A percentile compares a stretch with the other conserved stretches of the same genome.
Evolutionary conservation across 2,797 vertebrate genomes (phyloP).

Genomic region (Pangasius larnaudii): DNA sequence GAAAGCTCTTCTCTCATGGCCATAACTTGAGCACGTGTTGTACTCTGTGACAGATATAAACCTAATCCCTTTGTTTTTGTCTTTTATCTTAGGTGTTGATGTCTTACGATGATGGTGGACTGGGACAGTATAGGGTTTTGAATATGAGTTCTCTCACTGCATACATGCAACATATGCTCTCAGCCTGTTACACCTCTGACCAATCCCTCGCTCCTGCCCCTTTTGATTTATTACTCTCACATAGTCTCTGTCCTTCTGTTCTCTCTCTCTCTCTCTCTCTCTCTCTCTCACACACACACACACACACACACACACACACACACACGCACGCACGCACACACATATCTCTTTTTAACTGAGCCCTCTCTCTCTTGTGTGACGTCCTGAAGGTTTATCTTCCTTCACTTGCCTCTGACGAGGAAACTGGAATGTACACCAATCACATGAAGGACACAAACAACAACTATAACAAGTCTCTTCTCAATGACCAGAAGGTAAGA

Average conservation of each 20-base stretch:
- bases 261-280: constrained; percentile 39
- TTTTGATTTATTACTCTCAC: constrained; percentile 35
- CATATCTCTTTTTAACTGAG: constrained; percentile 44
- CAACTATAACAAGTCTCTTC: constrained; percentile 71
- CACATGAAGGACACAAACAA: constrained; percentile 73
- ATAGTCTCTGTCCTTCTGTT: constrained; percentile 39
- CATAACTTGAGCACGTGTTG: constrained; percentile 65
- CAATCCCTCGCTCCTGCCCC: background rate
- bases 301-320: constrained; percentile 25
- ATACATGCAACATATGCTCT: background rate
- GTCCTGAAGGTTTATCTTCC: constrained; percentile 47
- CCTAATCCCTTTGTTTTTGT: constrained; percentile 34
- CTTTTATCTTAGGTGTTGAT: constrained; percentile 28
- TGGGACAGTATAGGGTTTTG: background rate
- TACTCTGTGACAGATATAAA: constrained; percentile 57
- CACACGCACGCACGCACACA: constrained; percentile 21
- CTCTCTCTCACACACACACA: constrained; percentile 14
- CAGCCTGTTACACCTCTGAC: background rate
- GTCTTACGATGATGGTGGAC: constrained; percentile 11
- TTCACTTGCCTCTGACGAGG: constrained; percentile 51
- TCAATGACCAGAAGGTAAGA: constrained; percentile 75
- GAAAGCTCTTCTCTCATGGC: constrained; percentile 68
- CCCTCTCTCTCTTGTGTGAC: constrained; percentile 51
- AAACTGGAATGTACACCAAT: constrained; percentile 76
- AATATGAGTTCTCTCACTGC: background rate